Evolutionary conservation across 2,113 vertebrate genomes (phyloP).

Genomic region (Osmerus mordax): DNA sequence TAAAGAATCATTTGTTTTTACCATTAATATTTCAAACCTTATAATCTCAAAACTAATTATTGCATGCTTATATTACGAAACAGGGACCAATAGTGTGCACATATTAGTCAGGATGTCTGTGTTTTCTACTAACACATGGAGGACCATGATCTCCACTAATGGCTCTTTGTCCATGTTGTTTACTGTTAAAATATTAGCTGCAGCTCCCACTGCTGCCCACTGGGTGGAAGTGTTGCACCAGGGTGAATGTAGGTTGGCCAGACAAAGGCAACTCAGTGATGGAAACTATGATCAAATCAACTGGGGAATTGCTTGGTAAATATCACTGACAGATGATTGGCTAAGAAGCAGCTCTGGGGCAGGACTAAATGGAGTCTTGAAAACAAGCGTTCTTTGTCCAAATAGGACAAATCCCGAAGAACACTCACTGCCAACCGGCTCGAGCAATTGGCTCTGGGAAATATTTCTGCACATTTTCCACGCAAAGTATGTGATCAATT

Average conservation of each 20-base stretch:
- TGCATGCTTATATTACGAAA: too few relatives aligned
- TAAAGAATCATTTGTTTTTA: too few relatives aligned
- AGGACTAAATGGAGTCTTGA: neutral
- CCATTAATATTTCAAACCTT: too few relatives aligned
- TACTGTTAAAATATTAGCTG: constrained; percentile 20
- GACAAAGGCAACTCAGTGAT: constrained; percentile 14
- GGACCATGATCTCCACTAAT: neutral
- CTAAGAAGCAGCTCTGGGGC: neutral
- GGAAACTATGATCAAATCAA: constrained; percentile 19
- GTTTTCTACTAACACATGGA: neutral
- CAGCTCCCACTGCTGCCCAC: constrained; percentile 12
- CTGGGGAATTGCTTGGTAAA: constrained; percentile 15
- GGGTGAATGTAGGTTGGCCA: constrained; percentile 2
- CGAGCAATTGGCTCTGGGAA: neutral
- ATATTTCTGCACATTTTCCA: constrained; percentile 6
- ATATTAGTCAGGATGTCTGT: too few relatives aligned
- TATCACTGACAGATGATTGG: neutral
- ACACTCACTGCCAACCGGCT: neutral
- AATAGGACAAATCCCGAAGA: neutral
- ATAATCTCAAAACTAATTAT: too few relatives aligned
- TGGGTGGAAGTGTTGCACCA: constrained; percentile 34
- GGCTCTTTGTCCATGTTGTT: constrained; percentile 8
- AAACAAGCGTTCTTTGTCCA: constrained; percentile 2
- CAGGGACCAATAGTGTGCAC: too few relatives aligned
- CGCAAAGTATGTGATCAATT: neutral